A percentile compares a stretch with the other conserved stretches of the same genome.
Conservation (phyloP, 2,113 vertebrate species). For the Phaethornis superciliosus region DNA sequence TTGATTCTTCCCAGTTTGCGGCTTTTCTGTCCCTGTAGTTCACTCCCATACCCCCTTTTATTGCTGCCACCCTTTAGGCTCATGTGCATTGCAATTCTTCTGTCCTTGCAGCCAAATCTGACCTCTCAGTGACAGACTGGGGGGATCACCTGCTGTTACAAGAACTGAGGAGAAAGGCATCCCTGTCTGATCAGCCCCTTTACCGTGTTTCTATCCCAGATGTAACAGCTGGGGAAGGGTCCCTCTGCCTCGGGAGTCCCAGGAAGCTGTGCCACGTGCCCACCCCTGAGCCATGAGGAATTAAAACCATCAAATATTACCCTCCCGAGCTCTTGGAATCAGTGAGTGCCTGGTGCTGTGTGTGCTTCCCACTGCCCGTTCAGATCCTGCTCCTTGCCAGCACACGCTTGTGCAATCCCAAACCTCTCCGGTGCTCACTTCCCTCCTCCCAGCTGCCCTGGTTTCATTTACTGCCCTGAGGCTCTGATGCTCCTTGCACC, state of each 20-base stretch:
- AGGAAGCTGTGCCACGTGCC: background rate
- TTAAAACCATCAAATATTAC: background rate
- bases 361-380: rapidly evolving
- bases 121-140: background rate
- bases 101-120: background rate
- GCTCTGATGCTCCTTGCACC: background rate
- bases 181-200: background rate
- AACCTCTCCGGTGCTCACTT: background rate
- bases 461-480: background rate
- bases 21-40: background rate
- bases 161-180: background rate
- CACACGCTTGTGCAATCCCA: background rate
- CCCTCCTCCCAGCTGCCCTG: background rate
- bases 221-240: background rate
- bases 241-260: background rate
- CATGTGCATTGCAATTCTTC: background rate
- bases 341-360: background rate
- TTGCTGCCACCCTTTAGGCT: background rate
- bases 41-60: background rate
- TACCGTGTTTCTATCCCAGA: background rate
- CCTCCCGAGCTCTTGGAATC: rapidly evolving
- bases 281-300: background rate
- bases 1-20: background rate
- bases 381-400: background rate
- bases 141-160: background rate